Evolutionary conservation across 2,888 invertebrate species (phyloP).

Genomic region (Tetragnatha montana): DNA sequence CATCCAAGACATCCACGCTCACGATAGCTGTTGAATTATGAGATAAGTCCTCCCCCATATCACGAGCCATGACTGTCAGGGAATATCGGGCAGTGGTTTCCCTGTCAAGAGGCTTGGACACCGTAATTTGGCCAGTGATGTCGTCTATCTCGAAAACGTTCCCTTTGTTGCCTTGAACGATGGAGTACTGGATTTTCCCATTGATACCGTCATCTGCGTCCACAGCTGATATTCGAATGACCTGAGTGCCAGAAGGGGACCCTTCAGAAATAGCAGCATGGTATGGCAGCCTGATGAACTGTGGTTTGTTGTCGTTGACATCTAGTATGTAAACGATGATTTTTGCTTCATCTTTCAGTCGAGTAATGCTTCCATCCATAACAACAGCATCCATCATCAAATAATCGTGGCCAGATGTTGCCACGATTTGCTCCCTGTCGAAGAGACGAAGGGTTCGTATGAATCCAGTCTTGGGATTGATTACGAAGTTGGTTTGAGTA

Average conservation of each 20-base stretch:
- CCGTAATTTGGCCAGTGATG: slow-evolving; percentile 89
- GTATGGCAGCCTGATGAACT: slow-evolving; percentile 89
- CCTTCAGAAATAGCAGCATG: slow-evolving; percentile 93
- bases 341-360: slow-evolving; percentile 89
- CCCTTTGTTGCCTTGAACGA: slow-evolving; percentile 87
- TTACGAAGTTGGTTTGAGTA: slow-evolving; percentile 85
- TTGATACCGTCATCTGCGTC: slow-evolving; percentile 93
- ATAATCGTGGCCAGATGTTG: slow-evolving; percentile 85
- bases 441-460: slow-evolving; percentile 89
- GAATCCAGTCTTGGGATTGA: slow-evolving; percentile 93
- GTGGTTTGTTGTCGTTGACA: slow-evolving; percentile 88
- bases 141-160: slow-evolving; percentile 89
- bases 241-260: slow-evolving; percentile 86
- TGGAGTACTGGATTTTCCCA: slow-evolving; percentile 90
- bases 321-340: slow-evolving; percentile 91
- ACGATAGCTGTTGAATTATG: slow-evolving; percentile 86
- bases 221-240: slow-evolving; percentile 89
- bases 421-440: slow-evolving; percentile 91
- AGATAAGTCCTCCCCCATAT: slow-evolving; percentile 83
- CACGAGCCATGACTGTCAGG: slow-evolving; percentile 88
- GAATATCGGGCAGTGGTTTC: slow-evolving; percentile 87
- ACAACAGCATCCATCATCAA: slow-evolving; percentile 91
- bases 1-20: slow-evolving; percentile 90
- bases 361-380: slow-evolving; percentile 85
- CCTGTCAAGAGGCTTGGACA: slow-evolving; percentile 87